phyloP scores from a whole-genome alignment of 2,113 vertebrate genomes.

The Ancistrus triradiatus region DNA sequence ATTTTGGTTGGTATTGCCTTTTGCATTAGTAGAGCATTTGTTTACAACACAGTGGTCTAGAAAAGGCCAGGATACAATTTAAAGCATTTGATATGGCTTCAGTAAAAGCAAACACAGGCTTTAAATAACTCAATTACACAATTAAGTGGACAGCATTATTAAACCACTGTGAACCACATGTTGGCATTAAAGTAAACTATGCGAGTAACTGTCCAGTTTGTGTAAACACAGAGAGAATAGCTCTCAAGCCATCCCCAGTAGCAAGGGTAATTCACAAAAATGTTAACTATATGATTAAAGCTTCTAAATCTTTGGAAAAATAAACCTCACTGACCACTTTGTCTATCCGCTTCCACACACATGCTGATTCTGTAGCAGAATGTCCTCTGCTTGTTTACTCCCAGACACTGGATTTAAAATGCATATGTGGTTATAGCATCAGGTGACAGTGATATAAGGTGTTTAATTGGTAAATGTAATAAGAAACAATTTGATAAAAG shows the following conservation, averaged over 20 bases:
- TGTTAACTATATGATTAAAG: conserved; percentile 56
- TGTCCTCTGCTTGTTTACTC: not conserved
- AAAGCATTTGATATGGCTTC: conserved; percentile 47
- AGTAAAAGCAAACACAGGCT: conserved; percentile 58
- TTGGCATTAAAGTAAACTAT: conserved; percentile 61
- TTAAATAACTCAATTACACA: conserved; percentile 61
- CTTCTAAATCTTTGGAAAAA: conserved; percentile 59
- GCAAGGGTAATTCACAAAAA: conserved; percentile 55
- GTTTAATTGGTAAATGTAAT: not conserved
- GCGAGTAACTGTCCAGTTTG: conserved; percentile 59
- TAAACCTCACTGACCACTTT: conserved; percentile 57
- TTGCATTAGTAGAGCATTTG: not conserved
- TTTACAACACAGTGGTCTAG: conserved; percentile 37
- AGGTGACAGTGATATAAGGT: not conserved
- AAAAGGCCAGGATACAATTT: conserved; percentile 44
- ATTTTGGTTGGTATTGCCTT: not conserved
- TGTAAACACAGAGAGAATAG: conserved; percentile 61
- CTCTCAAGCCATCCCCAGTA: conserved; percentile 54
- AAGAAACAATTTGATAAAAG: not conserved
- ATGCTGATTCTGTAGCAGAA: not conserved
- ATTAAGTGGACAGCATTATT: conserved; percentile 55
- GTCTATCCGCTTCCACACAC: conserved; percentile 40
- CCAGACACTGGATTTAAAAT: not conserved
- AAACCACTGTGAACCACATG: conserved; percentile 62
- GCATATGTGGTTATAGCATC: not conserved